phyloP scores from a whole-genome alignment of 2,797 vertebrate genomes.

The Sciaenops ocellatus region DNA sequence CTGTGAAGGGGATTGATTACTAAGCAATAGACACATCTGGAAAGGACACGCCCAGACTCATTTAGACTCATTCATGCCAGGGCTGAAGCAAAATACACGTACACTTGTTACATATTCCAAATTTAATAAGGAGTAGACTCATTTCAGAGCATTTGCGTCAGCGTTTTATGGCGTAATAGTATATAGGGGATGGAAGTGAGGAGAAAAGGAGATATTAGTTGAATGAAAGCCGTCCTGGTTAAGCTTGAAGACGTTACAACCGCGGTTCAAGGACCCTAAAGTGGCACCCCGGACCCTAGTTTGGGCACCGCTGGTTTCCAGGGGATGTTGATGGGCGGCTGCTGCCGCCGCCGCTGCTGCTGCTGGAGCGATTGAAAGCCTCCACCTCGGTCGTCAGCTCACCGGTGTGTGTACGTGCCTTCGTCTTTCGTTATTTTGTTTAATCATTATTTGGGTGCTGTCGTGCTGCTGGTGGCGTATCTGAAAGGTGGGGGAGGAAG shows the following conservation, averaged over 20 bases:
- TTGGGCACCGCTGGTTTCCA: slow-evolving; percentile 36
- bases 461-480: slow-evolving; percentile 12
- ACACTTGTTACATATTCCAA: too few relatives aligned
- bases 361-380: background rate
- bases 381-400: slow-evolving; percentile 29
- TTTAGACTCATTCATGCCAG: slow-evolving; percentile 24
- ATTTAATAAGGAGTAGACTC: background rate
- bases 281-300: slow-evolving; percentile 29
- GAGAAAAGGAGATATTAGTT: too few relatives aligned
- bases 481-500: background rate
- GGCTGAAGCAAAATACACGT: background rate
- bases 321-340: slow-evolving; percentile 20
- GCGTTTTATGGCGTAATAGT: too few relatives aligned
- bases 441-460: background rate
- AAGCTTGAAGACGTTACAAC: background rate
- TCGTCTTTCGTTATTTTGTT: background rate
- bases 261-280: slow-evolving; percentile 1
- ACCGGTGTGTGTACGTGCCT: slow-evolving; percentile 6
- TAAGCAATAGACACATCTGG: slow-evolving; percentile 64
- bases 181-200: background rate
- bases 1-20: slow-evolving; percentile 26
- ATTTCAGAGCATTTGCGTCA: fast-evolving
- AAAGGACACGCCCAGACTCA: slow-evolving; percentile 78
- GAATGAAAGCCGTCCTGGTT: background rate
- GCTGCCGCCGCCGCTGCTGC: background rate